These are phyloP conservation scores for Troides helena DNA, from an alignment of 2,888 invertebrate genomes.

Conservation along the genomic window DNA sequence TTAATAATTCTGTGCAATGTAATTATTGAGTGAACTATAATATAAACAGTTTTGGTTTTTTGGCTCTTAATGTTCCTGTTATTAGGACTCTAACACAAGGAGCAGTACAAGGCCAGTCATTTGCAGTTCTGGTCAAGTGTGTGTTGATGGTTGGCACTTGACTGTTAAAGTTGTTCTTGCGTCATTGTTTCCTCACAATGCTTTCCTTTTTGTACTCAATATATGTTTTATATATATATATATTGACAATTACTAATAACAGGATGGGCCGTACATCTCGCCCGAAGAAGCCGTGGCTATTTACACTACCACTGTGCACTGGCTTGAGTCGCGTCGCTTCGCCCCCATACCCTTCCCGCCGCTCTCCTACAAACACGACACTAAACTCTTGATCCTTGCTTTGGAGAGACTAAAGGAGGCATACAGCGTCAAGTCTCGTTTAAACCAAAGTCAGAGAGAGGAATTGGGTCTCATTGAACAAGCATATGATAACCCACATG, in stretches of 20 bases:
- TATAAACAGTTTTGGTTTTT: too few species aligned
- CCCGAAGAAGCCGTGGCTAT: constrained; percentile 99
- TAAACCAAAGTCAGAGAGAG: constrained; percentile 99
- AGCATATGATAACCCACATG: constrained; percentile 99
- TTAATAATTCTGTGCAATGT: too few species aligned
- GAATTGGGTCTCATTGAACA: constrained; percentile 99
- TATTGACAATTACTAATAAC: constrained; percentile 24
- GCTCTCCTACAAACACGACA: constrained; percentile 99
- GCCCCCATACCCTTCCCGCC: constrained; percentile 99
- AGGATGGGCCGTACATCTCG: constrained; percentile 99
- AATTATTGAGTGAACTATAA: too few species aligned
- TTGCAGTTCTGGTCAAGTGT: too few species aligned
- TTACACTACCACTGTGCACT: constrained; percentile 99
- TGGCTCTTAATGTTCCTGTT: too few species aligned
- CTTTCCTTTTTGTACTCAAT: too few species aligned
- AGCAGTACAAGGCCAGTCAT: too few species aligned
- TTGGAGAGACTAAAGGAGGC: constrained; percentile 98
- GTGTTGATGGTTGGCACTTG: too few species aligned
- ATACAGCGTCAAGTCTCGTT: constrained; percentile 96
- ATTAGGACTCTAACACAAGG: too few species aligned
- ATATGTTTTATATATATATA: neutral
- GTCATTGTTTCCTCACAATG: too few species aligned
- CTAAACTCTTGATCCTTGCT: constrained; percentile 97
- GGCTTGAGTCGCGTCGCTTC: constrained; percentile 98
- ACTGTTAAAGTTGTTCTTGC: too few species aligned